Base-by-base conservation (phyloP, 37 sponge, comb jelly and placozoan genomes). In the Agelas oroides region DNA sequence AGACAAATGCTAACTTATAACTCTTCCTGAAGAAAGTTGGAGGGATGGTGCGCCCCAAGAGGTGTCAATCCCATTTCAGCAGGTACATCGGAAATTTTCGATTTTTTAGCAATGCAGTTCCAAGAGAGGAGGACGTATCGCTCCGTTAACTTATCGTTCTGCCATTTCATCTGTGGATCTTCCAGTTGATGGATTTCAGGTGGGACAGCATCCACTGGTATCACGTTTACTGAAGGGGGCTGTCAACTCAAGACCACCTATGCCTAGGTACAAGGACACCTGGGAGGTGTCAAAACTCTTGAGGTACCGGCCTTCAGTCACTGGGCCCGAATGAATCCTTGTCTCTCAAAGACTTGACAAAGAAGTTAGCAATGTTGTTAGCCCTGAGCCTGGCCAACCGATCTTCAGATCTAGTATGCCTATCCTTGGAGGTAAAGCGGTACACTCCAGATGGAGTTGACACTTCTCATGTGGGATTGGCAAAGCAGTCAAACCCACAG, bases 171-270 rank as follows among this genome's bases (percentile, higher is more conserved):
- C 73, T 5, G 32, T 56, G 6, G 54, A 65, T 32, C 41, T 16
- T 2, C 71, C 27, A 38, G 37, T 84, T 18, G 67, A 84, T 13
- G 84, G 84, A 24, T 8, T n/a, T 37, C 57, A n/a, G 21, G 62
- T 84, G 1, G 84, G 84, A 28, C 74, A 73, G 12, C 74, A 73
- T n/a, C n/a, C n/a, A n/a, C n/a, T n/a, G n/a, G n/a, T n/a, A n/a
- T n/a, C n/a, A n/a, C n/a, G n/a, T n/a, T n/a, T n/a, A n/a, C n/a
- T n/a, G n/a, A n/a, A n/a, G n/a, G n/a, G n/a, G n/a, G n/a, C n/a
- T n/a, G n/a, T n/a, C n/a, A n/a, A n/a, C n/a, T n/a, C n/a, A n/a
- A n/a, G n/a, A n/a, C n/a, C n/a, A n/a, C n/a, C n/a, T n/a, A n/a
- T n/a, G n/a, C n/a, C n/a, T n/a, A n/a, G n/a, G n/a, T n/a, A n/a